Conservation (phyloP, 2,888 invertebrate species). For the Meganola albula region DNA sequence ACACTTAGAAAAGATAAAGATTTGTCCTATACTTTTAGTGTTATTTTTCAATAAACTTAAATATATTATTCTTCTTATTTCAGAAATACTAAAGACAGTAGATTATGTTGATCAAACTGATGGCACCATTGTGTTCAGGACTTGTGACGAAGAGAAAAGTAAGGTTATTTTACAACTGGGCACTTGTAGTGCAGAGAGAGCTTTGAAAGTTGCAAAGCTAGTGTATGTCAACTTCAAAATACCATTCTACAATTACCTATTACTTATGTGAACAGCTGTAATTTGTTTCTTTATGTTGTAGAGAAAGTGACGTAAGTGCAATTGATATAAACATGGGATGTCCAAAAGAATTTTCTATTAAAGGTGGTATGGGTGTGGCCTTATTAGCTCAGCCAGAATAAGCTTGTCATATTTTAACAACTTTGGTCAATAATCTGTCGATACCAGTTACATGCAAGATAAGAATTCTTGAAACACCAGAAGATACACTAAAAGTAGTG, state of each 20-base stretch:
- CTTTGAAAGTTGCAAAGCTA: conserved; percentile 90
- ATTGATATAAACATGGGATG: conserved; percentile 99
- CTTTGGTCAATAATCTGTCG: conserved; percentile 85
- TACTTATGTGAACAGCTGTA: no score
- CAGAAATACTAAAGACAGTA: conserved; percentile 91
- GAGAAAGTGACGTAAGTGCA: conserved; percentile 94
- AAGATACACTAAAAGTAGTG: conserved; percentile 88
- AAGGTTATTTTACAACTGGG: conserved; percentile 95
- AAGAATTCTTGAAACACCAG: conserved; percentile 85
- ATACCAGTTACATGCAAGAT: conserved; percentile 99
- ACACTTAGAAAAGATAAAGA: no score
- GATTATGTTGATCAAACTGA: conserved; percentile 94
- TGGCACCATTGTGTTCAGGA: conserved; percentile 94
- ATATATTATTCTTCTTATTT: conserved; percentile 34
- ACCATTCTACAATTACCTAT: no score
- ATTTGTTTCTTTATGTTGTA: no score
- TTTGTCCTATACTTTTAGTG: no score
- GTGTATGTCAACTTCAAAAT: conserved; percentile 78
- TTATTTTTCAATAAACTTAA: no score
- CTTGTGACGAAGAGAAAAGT: conserved; percentile 88
- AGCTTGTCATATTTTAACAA: conserved; percentile 87
- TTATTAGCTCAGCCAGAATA: conserved; percentile 89
- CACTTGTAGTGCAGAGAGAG: conserved; percentile 91
- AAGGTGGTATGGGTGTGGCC: conserved; percentile 99
- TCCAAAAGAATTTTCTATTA: conserved; percentile 98